A percentile compares a stretch with the other conserved stretches of the same genome.
phyloP scores from a whole-genome alignment of 2,888 invertebrate species.

The Isoperla grammatica region DNA sequence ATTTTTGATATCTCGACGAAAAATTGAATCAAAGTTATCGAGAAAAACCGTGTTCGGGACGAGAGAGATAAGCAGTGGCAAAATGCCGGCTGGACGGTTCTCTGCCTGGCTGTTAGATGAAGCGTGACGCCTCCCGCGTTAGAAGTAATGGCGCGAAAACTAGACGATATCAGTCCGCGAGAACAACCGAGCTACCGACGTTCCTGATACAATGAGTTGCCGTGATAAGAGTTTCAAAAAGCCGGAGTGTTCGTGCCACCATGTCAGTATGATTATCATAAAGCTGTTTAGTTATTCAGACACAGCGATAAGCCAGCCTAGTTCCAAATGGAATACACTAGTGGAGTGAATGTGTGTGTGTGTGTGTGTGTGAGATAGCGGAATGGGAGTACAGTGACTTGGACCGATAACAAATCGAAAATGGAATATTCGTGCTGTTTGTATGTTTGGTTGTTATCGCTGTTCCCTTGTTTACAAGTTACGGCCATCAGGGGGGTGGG shows the following conservation, averaged over 20 bases:
- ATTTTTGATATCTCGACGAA: conserved; percentile 4
- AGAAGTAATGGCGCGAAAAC: conserved; percentile 31
- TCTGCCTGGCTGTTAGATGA: conserved; percentile 22
- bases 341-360: conserved; percentile 8
- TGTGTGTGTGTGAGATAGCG: conserved; percentile 39
- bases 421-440: conserved; percentile 47
- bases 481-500: background rate
- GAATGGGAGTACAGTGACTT: conserved; percentile 42
- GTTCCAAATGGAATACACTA: conserved; percentile 2
- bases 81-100: too few relatives aligned
- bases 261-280: conserved; percentile 19
- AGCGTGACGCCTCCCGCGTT: conserved; percentile 23
- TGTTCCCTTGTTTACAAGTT: conserved; percentile 15
- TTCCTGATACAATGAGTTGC: conserved; percentile 29
- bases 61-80: conserved; percentile 37
- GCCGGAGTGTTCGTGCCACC: conserved; percentile 24
- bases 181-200: background rate
- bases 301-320: background rate
- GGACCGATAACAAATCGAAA: conserved; percentile 43
- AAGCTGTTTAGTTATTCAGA: conserved; percentile 12
- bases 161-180: conserved; percentile 24
- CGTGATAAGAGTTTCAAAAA: conserved; percentile 27
- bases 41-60: conserved; percentile 27
- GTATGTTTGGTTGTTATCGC: conserved; percentile 28
- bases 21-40: conserved; percentile 14